Percentiles rank a stretch among this genome's conserved stretches.
Conservation (phyloP, 1,140 invertebrate genomes). For the Sesamia nonagrioides region DNA sequence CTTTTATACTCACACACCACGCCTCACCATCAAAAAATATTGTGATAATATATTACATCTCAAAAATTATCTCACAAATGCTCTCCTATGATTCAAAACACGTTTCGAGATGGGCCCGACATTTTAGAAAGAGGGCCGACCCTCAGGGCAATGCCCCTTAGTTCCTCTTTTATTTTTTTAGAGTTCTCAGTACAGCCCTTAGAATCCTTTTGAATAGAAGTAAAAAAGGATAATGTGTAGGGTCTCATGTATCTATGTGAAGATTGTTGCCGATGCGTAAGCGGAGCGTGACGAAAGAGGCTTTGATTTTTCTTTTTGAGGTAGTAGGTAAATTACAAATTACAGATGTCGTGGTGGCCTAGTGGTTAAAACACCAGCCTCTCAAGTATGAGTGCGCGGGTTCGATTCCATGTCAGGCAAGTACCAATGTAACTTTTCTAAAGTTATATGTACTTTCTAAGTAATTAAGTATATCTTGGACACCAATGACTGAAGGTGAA, state of each 20-base stretch:
- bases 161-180: constrained; percentile 52
- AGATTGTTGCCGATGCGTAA: neutral
- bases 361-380: too few species aligned
- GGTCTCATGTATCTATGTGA: constrained; percentile 26
- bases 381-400: too few species aligned
- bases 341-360: too few species aligned
- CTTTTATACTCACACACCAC: neutral
- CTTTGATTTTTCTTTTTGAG: constrained; percentile 3
- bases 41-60: constrained; percentile 38
- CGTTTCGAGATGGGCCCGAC: constrained; percentile 51
- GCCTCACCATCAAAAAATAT: constrained; percentile 4
- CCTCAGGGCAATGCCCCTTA: constrained; percentile 51
- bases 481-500: too few species aligned
- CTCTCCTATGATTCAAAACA: constrained; percentile 50
- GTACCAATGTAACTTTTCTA: too few species aligned
- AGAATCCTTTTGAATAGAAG: constrained; percentile 20
- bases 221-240: constrained; percentile 24
- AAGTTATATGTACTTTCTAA: too few species aligned
- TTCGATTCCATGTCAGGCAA: too few species aligned
- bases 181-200: constrained; percentile 32
- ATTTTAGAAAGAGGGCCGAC: constrained; percentile 48
- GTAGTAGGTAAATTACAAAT: too few species aligned
- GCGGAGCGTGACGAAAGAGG: constrained; percentile 10
- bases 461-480: too few species aligned
- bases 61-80: constrained; percentile 52